phyloP scores from a whole-genome alignment of 1,140 invertebrate species.

The Fopius arisanus region DNA sequence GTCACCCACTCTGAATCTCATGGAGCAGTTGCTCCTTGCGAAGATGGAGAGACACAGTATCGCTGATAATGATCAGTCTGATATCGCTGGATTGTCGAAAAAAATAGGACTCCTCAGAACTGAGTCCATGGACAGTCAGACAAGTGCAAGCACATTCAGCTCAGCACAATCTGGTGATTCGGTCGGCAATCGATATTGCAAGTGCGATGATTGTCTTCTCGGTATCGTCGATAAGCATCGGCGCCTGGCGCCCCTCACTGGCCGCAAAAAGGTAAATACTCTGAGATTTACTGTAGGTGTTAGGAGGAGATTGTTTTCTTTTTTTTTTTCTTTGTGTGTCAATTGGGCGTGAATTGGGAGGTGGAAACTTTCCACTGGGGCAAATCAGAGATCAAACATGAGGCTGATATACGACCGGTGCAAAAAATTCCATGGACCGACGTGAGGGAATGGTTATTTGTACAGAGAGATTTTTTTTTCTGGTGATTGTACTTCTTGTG shows the following conservation, averaged over 20 bases:
- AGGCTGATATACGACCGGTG: neutral
- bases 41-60: conserved; percentile 73
- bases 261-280: conserved; percentile 70
- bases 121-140: conserved; percentile 80
- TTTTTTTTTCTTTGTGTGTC: neutral
- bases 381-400: conserved; percentile 15
- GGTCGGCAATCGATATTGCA: conserved; percentile 67
- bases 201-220: conserved; percentile 83
- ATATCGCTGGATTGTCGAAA: conserved; percentile 27
- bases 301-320: conserved; percentile 2
- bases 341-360: too few relatives aligned
- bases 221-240: conserved; percentile 80
- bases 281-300: neutral
- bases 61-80: conserved; percentile 31
- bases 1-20: conserved; percentile 71
- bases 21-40: conserved; percentile 78
- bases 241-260: conserved; percentile 63
- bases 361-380: too few relatives aligned
- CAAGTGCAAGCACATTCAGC: conserved; percentile 74
- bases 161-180: conserved; percentile 72
- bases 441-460: too few relatives aligned
- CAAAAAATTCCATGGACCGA: neutral
- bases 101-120: conserved; percentile 68
- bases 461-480: too few relatives aligned
- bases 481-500: too few relatives aligned